phyloP scores from a whole-genome alignment of 2,888 invertebrate genomes.

The Notodonta dromedarius region DNA sequence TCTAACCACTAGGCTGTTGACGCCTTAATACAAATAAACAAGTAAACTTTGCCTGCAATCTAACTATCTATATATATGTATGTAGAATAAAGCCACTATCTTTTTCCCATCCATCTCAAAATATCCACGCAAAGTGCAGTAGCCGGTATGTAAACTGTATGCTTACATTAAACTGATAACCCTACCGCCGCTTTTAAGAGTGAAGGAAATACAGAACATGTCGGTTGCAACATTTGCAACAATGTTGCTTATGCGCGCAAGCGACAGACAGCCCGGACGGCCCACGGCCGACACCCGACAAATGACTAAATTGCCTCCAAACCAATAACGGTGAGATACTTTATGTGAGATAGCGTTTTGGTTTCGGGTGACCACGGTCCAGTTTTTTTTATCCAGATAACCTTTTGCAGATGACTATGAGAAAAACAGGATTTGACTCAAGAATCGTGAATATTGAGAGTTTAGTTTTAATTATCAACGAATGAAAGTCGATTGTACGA shows the following conservation, averaged over 20 bases:
- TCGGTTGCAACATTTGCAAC: constrained; percentile 19
- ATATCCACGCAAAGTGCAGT: neutral
- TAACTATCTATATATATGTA: no score
- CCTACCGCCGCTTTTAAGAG: neutral
- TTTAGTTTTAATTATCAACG: no score
- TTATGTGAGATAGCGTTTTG: constrained; percentile 43
- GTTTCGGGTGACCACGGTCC: constrained; percentile 31
- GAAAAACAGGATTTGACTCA: neutral
- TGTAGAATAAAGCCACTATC: no score
- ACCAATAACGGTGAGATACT: constrained; percentile 59
- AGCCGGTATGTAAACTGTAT: neutral
- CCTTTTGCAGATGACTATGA: neutral
- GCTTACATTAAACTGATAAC: neutral
- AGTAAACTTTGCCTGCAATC: no score
- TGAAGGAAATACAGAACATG: constrained; percentile 31
- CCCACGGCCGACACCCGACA: constrained; percentile 61
- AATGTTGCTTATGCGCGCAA: constrained; percentile 25
- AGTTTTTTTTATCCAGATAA: constrained; percentile 10
- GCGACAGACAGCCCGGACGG: constrained; percentile 35
- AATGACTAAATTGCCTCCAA: constrained; percentile 70
- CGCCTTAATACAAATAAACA: no score
- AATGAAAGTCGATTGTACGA: no score
- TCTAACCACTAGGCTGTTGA: no score
- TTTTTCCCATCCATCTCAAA: neutral
- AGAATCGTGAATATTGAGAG: neutral